These are phyloP conservation scores for Myotis daubentonii DNA, from an alignment of 2,797 vertebrate genomes.

Conservation along the genomic window DNA sequence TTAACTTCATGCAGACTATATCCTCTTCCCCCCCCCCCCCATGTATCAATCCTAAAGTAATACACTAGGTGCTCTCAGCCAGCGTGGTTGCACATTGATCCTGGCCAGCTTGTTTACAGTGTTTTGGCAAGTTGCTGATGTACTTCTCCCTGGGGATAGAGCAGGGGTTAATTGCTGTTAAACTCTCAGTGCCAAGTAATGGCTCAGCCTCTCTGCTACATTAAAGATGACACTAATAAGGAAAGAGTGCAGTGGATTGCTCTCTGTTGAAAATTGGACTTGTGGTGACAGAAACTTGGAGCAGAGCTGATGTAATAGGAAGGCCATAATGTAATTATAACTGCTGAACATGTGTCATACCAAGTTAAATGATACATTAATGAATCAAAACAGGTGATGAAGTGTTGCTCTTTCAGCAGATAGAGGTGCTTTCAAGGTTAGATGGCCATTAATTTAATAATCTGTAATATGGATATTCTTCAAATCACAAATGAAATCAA, in stretches of 20 bases:
- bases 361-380: conserved; percentile 89
- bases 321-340: conserved; percentile 89
- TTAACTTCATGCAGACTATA: conserved; percentile 79
- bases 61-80: conserved; percentile 86
- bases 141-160: conserved; percentile 89
- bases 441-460: conserved; percentile 88
- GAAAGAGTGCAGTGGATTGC: conserved; percentile 89
- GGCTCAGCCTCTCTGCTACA: conserved; percentile 90
- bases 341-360: conserved; percentile 88
- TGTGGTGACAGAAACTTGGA: conserved; percentile 89
- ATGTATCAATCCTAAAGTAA: conserved; percentile 85
- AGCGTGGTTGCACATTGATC: conserved; percentile 88
- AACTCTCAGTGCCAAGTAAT: conserved; percentile 91
- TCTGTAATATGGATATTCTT: conserved; percentile 85
- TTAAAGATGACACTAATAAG: conserved; percentile 94
- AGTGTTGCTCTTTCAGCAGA: conserved; percentile 87
- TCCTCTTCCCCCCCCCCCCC: neutral
- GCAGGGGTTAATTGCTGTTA: conserved; percentile 95
- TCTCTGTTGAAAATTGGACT: conserved; percentile 88
- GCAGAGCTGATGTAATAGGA: conserved; percentile 88
- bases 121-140: conserved; percentile 92
- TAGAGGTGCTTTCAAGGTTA: conserved; percentile 89
- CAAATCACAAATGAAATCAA: conserved; percentile 83
- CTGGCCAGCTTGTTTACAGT: conserved; percentile 92
- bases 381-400: conserved; percentile 89